Evolutionary conservation across 2,113 vertebrate species (phyloP), one percentile per base, ranked within the genome.

Genomic region (Hucho hucho): DNA sequence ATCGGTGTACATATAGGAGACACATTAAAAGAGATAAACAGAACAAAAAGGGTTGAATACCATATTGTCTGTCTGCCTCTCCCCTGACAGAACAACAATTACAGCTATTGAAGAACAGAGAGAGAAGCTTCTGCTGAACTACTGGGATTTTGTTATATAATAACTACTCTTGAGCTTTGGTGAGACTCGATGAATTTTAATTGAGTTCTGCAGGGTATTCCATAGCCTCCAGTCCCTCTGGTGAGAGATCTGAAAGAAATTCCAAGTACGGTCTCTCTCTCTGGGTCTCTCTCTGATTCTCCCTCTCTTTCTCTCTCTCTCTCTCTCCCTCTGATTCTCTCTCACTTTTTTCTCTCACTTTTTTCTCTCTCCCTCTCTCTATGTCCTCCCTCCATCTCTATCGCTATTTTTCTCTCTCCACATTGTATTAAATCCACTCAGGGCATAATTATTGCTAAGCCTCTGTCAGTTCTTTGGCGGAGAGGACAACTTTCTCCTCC

Each of bases 201-300:
- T 90, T 47, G 77, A 86, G 80, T 90, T 89, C 89, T 89, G 86
- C 87, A 29, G 88, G 88, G 87, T 87, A 82, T 86, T 86, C 85
- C 81, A 89, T 84, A 70, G 85, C 89, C 85, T 90, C 79, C 80
- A 80, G 87, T 90, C 81, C 87, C 83, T 76, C 78, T 32, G 75
- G 85, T 86, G 84, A 87, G 84, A 92, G 88, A 93, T 92, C 89
- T 90, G 80, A 92, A 85, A 88, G 90, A 91, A 92, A 92, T 87
- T 87, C 79, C 78, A 83, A 92, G 80, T 79, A 77, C 29, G 72
- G 82, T 84, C 86, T 91, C 83, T 79, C 87, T 90, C 84, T 85
- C 84, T 81, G n/a, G n/a, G n/a, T 77, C 75, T 79, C 80, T 77
- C 80, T 84, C 78, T 68, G 26, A 47, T 64, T 70, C 58, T n/a